Conservation (phyloP, 2,113 vertebrate genomes). For the Struthidea cinerea region DNA sequence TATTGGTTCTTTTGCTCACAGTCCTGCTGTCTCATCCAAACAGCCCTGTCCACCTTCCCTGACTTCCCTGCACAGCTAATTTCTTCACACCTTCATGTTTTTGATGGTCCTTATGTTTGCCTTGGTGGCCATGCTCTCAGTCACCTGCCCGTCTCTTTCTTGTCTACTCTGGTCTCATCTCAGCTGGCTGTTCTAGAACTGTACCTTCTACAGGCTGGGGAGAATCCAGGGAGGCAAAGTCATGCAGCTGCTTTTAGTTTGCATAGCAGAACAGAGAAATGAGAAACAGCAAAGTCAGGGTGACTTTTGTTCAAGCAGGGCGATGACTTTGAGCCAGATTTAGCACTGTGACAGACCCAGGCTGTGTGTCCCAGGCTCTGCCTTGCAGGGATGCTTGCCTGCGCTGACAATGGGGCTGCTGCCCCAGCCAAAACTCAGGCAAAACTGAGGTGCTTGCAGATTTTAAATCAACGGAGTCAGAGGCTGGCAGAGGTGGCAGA, state of each 20-base stretch:
- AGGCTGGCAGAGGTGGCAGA: not conserved
- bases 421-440: not conserved
- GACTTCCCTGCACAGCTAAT: not conserved
- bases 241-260: not conserved
- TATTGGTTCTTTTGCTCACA: not conserved
- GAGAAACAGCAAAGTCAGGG: not conserved
- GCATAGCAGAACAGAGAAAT: not conserved
- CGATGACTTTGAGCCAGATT: not conserved
- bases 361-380: not conserved
- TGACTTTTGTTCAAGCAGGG: not conserved
- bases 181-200: not conserved
- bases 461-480: constrained; percentile 11
- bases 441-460: constrained; percentile 3
- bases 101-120: not conserved
- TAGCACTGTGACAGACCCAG: not conserved
- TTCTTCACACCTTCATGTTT: not conserved
- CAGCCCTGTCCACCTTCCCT: not conserved
- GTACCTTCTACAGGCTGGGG: not conserved
- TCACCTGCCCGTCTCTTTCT: not conserved
- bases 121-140: rapidly evolving
- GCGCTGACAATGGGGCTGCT: not conserved
- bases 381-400: not conserved
- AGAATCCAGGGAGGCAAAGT: not conserved
- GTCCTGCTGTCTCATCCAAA: not conserved
- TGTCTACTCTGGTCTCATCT: not conserved